Evolutionary conservation across 2,797 vertebrate species (phyloP), one percentile per base, ranked within the genome.

Genomic region (Lagothrix lagotricha): DNA sequence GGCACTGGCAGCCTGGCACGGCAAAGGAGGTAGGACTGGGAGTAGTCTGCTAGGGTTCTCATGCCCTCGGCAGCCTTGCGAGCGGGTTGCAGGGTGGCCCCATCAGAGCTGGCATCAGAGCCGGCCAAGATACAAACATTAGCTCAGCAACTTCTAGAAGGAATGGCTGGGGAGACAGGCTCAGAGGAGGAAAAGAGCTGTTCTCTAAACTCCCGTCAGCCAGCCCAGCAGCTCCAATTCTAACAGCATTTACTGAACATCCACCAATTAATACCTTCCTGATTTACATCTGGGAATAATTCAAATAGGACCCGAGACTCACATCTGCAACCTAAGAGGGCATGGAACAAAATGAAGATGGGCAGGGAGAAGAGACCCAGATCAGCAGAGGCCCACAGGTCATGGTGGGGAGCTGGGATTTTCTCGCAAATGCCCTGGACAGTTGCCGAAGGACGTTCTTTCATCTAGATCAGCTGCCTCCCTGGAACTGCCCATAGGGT

Each of bases 1-100:
- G 97, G 98, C 98, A 98, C 97, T 87, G 95, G 98, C 98, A 98
- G 96, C 98, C 98, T 99, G 98, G 98, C 97, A 96, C 98, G 94
- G 82, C 82, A 19, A n/a, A 93, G 77, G 75, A 90, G 97, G 96
- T 77, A 54, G 93, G 97, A 95, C 98, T 88, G 76, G 97, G 96
- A 98, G 95, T 98, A 97, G 97, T 97, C 97, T 98, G 97, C 98
- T 97, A 95, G 92, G 89, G 95, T 97, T 97, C 96, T 96, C 97
- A 80, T 39, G 67, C 97, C 97, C 98, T 98, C 97, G 75, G 97
- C 98, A 98, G 97, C 70, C 98, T 94, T 19, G 58, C 87, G 88
- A 98, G 52, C 14, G n/a, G 79, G 96, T 19, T 92, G 39, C 88
- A 80, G 52, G 77, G 93, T 70, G 46, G 88, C 90, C 96, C 33